A percentile compares a stretch with the other conserved stretches of the same genome.
phyloP scores from a whole-genome alignment of 92 coral and sea anemone species.

The Epizoanthus ramosus region DNA sequence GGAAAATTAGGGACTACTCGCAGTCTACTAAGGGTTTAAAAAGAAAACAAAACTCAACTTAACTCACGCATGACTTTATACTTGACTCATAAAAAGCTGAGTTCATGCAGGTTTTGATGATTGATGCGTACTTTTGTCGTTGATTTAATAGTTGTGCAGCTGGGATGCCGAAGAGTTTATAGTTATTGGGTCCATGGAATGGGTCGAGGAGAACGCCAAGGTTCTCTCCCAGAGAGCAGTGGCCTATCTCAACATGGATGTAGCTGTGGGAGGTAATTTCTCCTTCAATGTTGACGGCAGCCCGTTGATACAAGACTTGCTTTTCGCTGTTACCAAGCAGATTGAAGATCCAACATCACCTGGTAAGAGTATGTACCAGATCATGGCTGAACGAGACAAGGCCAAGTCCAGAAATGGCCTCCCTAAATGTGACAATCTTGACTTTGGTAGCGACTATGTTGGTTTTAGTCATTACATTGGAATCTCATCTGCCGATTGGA shows the following conservation, averaged over 20 bases:
- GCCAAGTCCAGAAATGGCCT: constrained; percentile 51
- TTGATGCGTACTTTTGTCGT: constrained; percentile 26
- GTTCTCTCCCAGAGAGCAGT: constrained; percentile 82
- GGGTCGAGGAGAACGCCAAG: constrained; percentile 90
- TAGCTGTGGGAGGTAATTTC: constrained; percentile 88
- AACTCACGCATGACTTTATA: too few species aligned
- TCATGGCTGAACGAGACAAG: constrained; percentile 81
- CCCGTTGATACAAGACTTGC: constrained; percentile 78
- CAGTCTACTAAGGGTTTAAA: too few species aligned
- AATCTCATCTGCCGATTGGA: constrained; percentile 83
- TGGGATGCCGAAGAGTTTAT: constrained; percentile 98
- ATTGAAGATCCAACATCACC: constrained; percentile 80
- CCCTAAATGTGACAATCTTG: constrained; percentile 63
- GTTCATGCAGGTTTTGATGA: constrained; percentile 9
- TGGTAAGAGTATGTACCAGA: constrained; percentile 77
- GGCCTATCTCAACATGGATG: constrained; percentile 86
- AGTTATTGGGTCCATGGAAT: constrained; percentile 87
- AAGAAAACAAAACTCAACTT: too few species aligned
- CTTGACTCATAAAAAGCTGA: not conserved
- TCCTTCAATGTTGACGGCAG: constrained; percentile 74
- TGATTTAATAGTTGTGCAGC: constrained; percentile 80
- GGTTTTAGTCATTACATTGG: constrained; percentile 86
- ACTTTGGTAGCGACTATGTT: constrained; percentile 86
- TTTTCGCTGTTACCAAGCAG: constrained; percentile 75
- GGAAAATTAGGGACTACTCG: too few species aligned